These are phyloP conservation scores for Oryzias sinensis DNA, from an alignment of 2,797 vertebrate genomes.

Conservation along the genomic window DNA sequence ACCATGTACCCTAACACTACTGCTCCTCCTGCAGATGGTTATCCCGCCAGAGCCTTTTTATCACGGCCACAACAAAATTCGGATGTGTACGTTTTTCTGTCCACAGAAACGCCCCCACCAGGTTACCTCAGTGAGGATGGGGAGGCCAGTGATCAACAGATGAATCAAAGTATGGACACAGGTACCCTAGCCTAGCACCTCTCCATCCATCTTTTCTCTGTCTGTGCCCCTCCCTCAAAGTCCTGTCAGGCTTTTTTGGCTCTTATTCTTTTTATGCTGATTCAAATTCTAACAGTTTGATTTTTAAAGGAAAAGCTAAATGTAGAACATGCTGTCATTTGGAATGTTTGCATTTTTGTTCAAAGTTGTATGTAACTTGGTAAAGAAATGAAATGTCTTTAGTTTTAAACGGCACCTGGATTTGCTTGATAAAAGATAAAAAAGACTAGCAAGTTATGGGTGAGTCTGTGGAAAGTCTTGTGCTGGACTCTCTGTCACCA, in stretches of 20 bases:
- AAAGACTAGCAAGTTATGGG: background rate
- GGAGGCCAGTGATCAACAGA: constrained; percentile 95
- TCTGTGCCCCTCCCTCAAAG: background rate
- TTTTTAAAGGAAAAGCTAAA: no score
- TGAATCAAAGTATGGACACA: constrained; percentile 99
- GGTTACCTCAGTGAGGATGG: constrained; percentile 99
- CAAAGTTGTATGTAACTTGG: no score
- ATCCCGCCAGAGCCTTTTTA: no score
- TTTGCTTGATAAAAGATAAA: background rate
- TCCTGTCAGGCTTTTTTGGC: background rate
- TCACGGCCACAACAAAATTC: no score
- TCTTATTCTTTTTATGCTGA: background rate
- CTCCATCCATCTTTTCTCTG: constrained; percentile 1
- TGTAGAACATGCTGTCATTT: no score
- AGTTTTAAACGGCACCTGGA: background rate
- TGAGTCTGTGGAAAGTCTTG: background rate
- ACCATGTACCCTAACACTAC: no score
- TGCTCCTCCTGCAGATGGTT: no score
- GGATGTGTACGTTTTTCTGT: constrained; percentile 1
- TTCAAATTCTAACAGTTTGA: no score
- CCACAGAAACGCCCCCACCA: constrained; percentile 92
- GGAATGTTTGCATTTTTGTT: no score
- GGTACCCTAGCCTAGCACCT: constrained; percentile 74
- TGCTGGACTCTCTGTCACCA: no score
- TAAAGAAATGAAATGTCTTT: no score